These are phyloP conservation scores for Leuctra nigra DNA, from an alignment of 2,888 invertebrate genomes.

Conservation along the genomic window DNA sequence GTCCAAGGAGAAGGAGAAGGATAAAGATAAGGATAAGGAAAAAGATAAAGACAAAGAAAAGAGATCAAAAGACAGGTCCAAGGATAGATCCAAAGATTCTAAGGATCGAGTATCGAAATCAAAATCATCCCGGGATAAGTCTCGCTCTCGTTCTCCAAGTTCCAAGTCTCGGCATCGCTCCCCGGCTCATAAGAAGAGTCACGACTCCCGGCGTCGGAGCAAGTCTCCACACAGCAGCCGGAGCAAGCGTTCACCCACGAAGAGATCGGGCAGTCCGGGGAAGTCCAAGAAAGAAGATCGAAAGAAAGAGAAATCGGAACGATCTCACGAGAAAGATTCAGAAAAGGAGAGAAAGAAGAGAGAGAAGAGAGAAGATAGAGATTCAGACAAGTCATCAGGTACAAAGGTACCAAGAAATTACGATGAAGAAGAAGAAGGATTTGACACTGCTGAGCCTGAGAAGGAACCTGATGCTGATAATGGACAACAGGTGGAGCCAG, in stretches of 20 bases:
- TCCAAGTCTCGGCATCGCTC: slow-evolving; percentile 27
- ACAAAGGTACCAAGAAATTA: slow-evolving; percentile 43
- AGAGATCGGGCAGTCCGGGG: slow-evolving; percentile 23
- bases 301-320: slow-evolving; percentile 24
- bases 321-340: slow-evolving; percentile 18
- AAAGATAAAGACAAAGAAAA: slow-evolving; percentile 26
- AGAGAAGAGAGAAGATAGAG: slow-evolving; percentile 29
- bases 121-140: slow-evolving; percentile 25
- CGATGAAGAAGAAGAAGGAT: slow-evolving; percentile 48
- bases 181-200: slow-evolving; percentile 32
- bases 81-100: too few species aligned
- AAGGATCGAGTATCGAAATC: too few species aligned
- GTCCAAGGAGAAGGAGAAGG: slow-evolving; percentile 21
- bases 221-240: slow-evolving; percentile 27
- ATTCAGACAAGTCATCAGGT: slow-evolving; percentile 16
- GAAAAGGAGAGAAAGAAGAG: slow-evolving; percentile 24
- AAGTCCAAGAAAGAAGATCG: slow-evolving; percentile 24
- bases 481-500: background rate
- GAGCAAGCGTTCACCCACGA: slow-evolving; percentile 25
- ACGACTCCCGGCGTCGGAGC: slow-evolving; percentile 31
- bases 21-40: slow-evolving; percentile 29
- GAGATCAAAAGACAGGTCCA: slow-evolving; percentile 23
- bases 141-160: slow-evolving; percentile 27
- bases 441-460: slow-evolving; percentile 35
- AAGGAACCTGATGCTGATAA: background rate